Conservation (phyloP, 1,140 invertebrate genomes). For the Papilio polyxenes region DNA sequence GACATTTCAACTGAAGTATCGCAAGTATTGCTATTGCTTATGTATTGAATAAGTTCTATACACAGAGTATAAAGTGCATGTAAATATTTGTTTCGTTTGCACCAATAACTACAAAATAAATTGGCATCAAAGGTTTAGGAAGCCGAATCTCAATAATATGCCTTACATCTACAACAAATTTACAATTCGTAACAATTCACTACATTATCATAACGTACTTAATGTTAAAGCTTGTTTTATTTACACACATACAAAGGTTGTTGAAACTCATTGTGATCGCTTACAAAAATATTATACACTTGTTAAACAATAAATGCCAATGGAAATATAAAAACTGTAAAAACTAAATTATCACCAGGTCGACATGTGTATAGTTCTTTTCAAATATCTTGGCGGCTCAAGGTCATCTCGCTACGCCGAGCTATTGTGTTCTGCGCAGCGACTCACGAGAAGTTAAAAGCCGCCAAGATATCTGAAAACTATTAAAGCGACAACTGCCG, state of each 20-base stretch:
- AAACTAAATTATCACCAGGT: constrained; percentile 57
- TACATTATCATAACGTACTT: constrained; percentile 69
- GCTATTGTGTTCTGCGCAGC: too few relatives aligned
- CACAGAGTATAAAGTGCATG: constrained; percentile 13
- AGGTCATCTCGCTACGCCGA: too few relatives aligned
- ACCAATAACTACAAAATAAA: constrained; percentile 46
- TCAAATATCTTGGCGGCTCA: too few relatives aligned
- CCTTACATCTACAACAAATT: constrained; percentile 74
- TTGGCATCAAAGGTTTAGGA: constrained; percentile 64
- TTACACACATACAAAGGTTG: constrained; percentile 57
- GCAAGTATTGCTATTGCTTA: neutral
- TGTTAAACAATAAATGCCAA: constrained; percentile 63
- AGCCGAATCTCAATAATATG: constrained; percentile 61
- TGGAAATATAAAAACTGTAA: constrained; percentile 58
- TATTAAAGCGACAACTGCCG: neutral
- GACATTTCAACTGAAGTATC: neutral
- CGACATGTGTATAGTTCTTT: constrained; percentile 11
- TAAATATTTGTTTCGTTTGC: constrained; percentile 40
- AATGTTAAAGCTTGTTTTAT: constrained; percentile 76
- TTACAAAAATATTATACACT: constrained; percentile 62
- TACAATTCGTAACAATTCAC: constrained; percentile 74
- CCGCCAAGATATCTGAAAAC: too few relatives aligned
- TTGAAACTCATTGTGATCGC: constrained; percentile 56
- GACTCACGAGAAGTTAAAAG: too few relatives aligned
- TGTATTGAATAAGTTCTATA: neutral